These are phyloP conservation scores for Blastomussa wellsi DNA, from an alignment of 92 coral and sea anemone genomes.

Conservation along the genomic window DNA sequence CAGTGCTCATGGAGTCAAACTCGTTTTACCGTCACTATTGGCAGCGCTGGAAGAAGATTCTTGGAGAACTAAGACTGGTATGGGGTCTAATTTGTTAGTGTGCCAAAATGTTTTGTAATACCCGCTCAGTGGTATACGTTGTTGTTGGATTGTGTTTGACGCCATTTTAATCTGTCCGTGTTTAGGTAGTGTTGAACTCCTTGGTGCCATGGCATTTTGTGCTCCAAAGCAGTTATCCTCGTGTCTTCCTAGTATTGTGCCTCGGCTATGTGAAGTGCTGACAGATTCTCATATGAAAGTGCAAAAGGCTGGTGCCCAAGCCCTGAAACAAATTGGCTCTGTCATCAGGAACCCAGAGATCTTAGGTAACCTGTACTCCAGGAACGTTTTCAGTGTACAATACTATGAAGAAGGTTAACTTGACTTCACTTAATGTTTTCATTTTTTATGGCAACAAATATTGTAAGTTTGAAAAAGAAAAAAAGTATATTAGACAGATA, in stretches of 20 bases:
- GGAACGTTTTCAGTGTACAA: neutral
- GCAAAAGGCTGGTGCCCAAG: constrained; percentile 97
- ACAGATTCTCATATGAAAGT: constrained; percentile 95
- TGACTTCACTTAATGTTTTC: neutral
- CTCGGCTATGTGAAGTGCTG: constrained; percentile 91
- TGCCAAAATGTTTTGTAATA: neutral
- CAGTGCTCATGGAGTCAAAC: constrained; percentile 98
- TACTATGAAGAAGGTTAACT: neutral
- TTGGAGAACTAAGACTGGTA: constrained; percentile 98
- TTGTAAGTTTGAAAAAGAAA: too few relatives aligned
- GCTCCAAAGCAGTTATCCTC: constrained; percentile 97
- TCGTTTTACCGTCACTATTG: constrained; percentile 90
- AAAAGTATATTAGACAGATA: too few relatives aligned
- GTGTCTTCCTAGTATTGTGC: constrained; percentile 96
- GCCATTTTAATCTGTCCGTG: constrained; percentile 5
- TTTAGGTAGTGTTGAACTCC: constrained; percentile 94
- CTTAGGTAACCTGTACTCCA: constrained; percentile 64
- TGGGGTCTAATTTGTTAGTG: neutral
- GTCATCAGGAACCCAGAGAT: constrained; percentile 97
- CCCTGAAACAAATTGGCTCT: constrained; percentile 93
- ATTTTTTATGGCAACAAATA: neutral
- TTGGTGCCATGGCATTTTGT: constrained; percentile 99
- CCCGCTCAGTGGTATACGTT: neutral
- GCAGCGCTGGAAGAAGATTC: constrained; percentile 94
- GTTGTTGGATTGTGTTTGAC: neutral